A percentile compares a stretch with the other conserved stretches of the same genome.
These are phyloP conservation scores for Drosophila suboccidentalis DNA, from an alignment of 2,888 invertebrate species.

Conservation along the genomic window DNA sequence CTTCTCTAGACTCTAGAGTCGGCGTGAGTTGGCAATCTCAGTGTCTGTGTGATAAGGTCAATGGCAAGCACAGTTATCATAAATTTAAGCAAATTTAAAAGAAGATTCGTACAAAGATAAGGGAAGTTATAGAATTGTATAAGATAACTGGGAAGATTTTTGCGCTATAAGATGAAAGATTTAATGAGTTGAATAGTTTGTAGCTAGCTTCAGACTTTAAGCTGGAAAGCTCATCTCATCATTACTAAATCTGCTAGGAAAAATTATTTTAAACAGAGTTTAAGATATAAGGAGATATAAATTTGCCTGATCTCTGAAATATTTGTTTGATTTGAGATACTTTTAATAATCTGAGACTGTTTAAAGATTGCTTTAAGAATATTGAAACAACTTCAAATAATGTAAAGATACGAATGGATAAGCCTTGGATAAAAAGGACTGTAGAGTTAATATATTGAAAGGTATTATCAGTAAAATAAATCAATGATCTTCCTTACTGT, in stretches of 20 bases:
- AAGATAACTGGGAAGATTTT: background rate
- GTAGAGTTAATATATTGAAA: background rate
- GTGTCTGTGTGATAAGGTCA: slow-evolving; percentile 1
- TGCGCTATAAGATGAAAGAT: no score
- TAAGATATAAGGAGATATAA: no score
- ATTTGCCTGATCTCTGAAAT: no score
- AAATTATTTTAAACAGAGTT: no score
- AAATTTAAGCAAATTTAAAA: background rate
- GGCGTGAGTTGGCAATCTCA: slow-evolving; percentile 1
- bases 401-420: background rate
- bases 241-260: no score
- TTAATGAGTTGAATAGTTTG: no score
- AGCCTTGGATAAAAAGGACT: no score
- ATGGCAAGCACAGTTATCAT: slow-evolving; percentile 7
- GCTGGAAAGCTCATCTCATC: no score
- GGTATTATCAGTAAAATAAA: background rate
- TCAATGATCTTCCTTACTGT: background rate
- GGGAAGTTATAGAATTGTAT: background rate
- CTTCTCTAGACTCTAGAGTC: background rate
- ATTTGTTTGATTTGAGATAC: no score
- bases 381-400: background rate
- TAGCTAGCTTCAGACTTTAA: no score
- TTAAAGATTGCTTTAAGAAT: background rate
- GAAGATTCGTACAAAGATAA: background rate
- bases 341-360: no score